Evolutionary conservation across 2,113 vertebrate species (phyloP), one percentile per base, ranked within the genome.

Genomic region (Phycodurus eques): DNA sequence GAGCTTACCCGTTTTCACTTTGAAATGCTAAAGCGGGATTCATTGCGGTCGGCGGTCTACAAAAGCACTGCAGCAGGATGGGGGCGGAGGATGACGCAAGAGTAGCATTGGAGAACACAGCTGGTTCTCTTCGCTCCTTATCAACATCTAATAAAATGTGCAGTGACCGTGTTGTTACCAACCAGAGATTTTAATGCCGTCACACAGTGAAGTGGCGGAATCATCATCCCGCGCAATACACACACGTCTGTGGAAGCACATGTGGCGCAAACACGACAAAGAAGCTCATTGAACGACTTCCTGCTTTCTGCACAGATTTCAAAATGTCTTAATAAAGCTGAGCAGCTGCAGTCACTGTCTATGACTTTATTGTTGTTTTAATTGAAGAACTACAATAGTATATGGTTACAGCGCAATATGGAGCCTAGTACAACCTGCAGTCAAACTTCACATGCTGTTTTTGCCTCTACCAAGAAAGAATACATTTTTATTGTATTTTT

Each of bases 11-110:
- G 15, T 35, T 31, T 42, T 74, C 43, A 44, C 86, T 88, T 85
- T 87, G 82, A 92, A 89, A 85, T 85, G 83, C 70, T 80, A 87
- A 85, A 87, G 43, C 65, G 67, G 49, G 57, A 84, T 54, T 85
- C 75, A 74, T 57, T 53, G 80, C 20, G 12, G 43, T 67, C 71
- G 85, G 71, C 68, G 73, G 44, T 68, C 75, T 74, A 84, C 13
- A 14, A n/a, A 17, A 47, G 71, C 22, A 20, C 56, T 59, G 71
- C 76, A 51, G 75, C 27, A 49, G 35, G 57, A 47, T 35, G 43
- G 12, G 43, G 68, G 63, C 8, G 57, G 66, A 22, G 80, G 66
- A 15, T 14, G 62, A 72, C 59, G 68, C 42, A 78, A 78, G 83
- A 77, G 67, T 62, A 72, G 73, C 68, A 46, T 78, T 74, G 57